Conservation (phyloP, 2,797 vertebrate species). For the Phrynocephalus forsythii region DNA sequence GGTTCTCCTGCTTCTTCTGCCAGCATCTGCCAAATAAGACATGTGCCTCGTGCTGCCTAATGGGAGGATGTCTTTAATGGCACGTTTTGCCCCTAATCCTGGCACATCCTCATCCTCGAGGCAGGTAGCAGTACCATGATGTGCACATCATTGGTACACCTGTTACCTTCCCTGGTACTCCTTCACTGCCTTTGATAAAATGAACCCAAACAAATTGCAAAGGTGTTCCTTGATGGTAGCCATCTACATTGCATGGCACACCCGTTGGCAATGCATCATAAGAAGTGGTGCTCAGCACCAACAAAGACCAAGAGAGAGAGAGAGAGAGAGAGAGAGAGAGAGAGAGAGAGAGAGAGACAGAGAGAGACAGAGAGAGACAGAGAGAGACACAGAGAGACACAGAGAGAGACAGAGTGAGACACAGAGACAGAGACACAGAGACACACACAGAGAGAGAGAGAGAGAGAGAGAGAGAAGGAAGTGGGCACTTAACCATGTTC, state of each 20-base stretch:
- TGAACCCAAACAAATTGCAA: background rate
- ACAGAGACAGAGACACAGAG: too few species aligned
- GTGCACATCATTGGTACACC: slow-evolving; percentile 6
- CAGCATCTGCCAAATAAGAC: too few species aligned
- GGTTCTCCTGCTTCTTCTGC: too few species aligned
- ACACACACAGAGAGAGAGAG: too few species aligned
- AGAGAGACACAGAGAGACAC: too few species aligned
- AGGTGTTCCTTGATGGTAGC: background rate
- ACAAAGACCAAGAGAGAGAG: too few species aligned
- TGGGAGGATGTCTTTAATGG: slow-evolving; percentile 58
- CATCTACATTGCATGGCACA: background rate
- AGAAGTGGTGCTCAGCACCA: background rate
- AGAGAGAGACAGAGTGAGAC: too few species aligned
- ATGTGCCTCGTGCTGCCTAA: too few species aligned
- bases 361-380: too few species aligned
- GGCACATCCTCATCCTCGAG: slow-evolving; percentile 51
- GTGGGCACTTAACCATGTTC: background rate
- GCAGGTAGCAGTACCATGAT: background rate
- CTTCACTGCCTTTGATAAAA: background rate
- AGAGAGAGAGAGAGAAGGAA: background rate
- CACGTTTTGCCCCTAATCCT: slow-evolving; percentile 69
- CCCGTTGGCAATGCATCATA: background rate
- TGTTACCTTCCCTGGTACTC: slow-evolving; percentile 32
- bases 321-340: too few species aligned
- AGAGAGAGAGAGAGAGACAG: too few species aligned